Base-by-base conservation (phyloP, 2,113 vertebrate species). In the Callospermophilus lateralis region DNA sequence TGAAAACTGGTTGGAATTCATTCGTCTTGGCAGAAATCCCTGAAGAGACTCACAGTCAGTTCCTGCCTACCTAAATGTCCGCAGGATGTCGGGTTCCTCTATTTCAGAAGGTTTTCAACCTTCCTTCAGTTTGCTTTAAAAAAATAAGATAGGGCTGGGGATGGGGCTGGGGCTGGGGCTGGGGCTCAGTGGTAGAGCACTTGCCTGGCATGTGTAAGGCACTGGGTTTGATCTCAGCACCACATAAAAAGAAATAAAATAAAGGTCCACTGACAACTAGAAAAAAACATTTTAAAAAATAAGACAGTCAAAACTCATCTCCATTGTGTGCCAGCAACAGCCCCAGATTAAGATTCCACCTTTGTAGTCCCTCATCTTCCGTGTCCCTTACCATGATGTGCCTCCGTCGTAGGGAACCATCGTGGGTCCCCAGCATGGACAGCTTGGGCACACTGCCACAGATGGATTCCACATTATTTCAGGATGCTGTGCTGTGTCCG, bases 1-100 rank as follows among this genome's bases (percentile, higher is more conserved):
- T 73, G 24, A 86, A 89, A 78, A 22, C 4, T 63, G 42, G 11
- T 28, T 89, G 80, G 28, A 70, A 89, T 65, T 80, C 4, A 42
- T 76, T 86, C 15, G 74, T 74, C 84, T 80, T 85, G n/a, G 65
- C 37, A 92, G 55, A 92, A 80, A 45, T n/a, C 67, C 22, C 80
- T 42, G 15, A 45, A 85, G 16, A 89, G 55, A 92, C 37, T 74
- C 48, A 84, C 73, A 68, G 5, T 68, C 28, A 58, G 55, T 76
- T 95, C 34, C 24, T 87, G 42, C 53, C 76, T 81, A 65, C 20
- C 7, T 84, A 61, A 55, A 89, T 89, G 92, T 80, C 61, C 65
- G 32, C 12, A 1, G 51, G 28, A 88, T 78, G n/a, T 34, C 20
- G 63, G 4, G 22, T n/a, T 84, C 26, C 37, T 61, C 37, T 32